phyloP scores from a whole-genome alignment of 2,888 invertebrate genomes.

The Galerucella pusilla region DNA sequence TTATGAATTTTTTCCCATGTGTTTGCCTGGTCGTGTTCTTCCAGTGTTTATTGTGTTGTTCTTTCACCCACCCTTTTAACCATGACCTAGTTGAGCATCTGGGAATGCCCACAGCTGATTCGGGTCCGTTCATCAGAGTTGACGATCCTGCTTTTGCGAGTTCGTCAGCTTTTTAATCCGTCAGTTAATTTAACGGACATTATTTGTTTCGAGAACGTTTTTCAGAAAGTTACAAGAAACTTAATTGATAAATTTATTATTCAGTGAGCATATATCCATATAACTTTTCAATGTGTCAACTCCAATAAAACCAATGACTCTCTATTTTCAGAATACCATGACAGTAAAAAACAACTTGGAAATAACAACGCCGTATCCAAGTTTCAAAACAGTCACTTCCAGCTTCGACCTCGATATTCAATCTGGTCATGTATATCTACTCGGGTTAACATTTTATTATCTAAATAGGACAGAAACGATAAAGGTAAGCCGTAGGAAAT shows the following conservation, averaged over 20 bases:
- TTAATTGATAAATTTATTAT: background rate
- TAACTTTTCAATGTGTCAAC: constrained; percentile 1
- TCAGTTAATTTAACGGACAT: background rate
- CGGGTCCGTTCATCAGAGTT: too few relatives aligned
- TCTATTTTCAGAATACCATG: constrained; percentile 62
- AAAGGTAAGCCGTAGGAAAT: constrained; percentile 59
- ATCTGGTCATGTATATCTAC: constrained; percentile 64
- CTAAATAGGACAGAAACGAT: constrained; percentile 63
- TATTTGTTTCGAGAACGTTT: background rate
- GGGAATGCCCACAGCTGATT: too few relatives aligned
- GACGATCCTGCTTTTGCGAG: too few relatives aligned
- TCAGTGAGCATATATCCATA: background rate
- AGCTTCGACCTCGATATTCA: constrained; percentile 66
- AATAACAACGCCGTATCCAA: constrained; percentile 69
- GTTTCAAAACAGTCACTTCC: constrained; percentile 66
- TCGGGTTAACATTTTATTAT: constrained; percentile 66
- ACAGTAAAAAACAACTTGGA: constrained; percentile 70
- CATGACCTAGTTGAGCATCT: too few relatives aligned
- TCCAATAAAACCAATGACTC: background rate
- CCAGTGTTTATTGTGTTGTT: too few relatives aligned
- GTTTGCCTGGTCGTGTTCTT: too few relatives aligned
- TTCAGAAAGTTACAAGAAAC: background rate
- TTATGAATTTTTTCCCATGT: too few relatives aligned
- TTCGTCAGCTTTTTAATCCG: background rate
- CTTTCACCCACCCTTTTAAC: too few relatives aligned